Base-by-base conservation (phyloP, 92 coral and sea anemone species). In the Ricordea florida region DNA sequence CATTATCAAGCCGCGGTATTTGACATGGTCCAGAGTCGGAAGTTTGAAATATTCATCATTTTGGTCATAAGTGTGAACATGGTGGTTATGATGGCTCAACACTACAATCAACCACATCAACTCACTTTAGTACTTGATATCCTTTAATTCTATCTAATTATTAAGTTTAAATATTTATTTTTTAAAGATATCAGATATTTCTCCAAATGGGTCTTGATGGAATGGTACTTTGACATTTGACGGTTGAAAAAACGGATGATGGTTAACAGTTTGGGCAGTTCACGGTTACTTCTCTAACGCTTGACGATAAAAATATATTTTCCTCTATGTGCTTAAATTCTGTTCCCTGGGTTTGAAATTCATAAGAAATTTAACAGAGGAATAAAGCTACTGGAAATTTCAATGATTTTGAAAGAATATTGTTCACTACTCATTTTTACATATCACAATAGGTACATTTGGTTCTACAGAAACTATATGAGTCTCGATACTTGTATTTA, bases 81-180 rank as follows among this genome's bases (percentile, higher is more conserved):
- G 98, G 62, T 75, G 59, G 83, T 87, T 28, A 94, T 94, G 98
- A 94, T 88, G 97, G 59, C 82, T 1, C 90, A 94, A 21, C 92
- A 94, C 21, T 94, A 94, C 41, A 90, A 62, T 35, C 98, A 94
- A 43, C 66, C 94, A 24, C 28, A 41, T 0, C 57, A 74, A n/a
- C 89, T 94, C 59, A 80, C 76, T 10, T 6, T 16, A 0, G 88
- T 78, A 61, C 90, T 94, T 33, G 97, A 94, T 94, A 94, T 94
- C 98, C 98, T 94, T 93, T 71, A 10, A 29, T 23, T 29, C 14
- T 35, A 6, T 36, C 28, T 21, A 1, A 0, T 0, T 15, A 31
- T 29, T 11, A 2, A 16, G 9, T 11, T 13, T 55, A 13, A 30
- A 44, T 34, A 10, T 6, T 33, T n/a, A n/a, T n/a, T n/a, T n/a